These are phyloP conservation scores for Pomacea maculata DNA, from an alignment of 1,140 invertebrate genomes.

Conservation along the genomic window DNA sequence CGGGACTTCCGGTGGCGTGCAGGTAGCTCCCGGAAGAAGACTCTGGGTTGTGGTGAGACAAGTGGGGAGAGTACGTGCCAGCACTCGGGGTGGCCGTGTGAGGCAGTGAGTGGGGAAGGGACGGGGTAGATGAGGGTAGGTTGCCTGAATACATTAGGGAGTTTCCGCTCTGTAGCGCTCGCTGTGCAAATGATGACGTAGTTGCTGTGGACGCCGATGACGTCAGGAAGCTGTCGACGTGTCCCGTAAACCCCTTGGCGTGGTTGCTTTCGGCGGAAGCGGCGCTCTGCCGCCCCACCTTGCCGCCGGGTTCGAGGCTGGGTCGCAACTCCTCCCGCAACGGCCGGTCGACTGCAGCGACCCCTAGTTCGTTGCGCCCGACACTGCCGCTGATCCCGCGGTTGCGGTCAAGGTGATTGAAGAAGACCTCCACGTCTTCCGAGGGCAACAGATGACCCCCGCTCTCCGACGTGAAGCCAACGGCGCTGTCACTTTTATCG, in stretches of 20 bases:
- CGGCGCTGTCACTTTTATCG: slow-evolving; percentile 6
- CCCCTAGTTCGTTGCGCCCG: neutral
- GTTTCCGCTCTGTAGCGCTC: neutral
- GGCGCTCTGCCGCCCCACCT: neutral
- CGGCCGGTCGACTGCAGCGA: neutral
- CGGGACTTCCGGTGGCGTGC: slow-evolving; percentile 47
- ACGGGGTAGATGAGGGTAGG: neutral
- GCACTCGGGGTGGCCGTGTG: slow-evolving; percentile 10
- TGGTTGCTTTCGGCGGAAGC: neutral
- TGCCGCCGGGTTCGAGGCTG: neutral
- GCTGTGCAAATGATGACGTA: neutral
- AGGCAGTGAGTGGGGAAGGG: slow-evolving; percentile 3
- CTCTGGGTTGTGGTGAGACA: slow-evolving; percentile 16
- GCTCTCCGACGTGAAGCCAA: slow-evolving; percentile 24
- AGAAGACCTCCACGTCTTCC: slow-evolving; percentile 58
- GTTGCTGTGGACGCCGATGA: neutral
- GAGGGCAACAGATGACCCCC: slow-evolving; percentile 47
- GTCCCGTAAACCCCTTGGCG: neutral
- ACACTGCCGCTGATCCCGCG: neutral
- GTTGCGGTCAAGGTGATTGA: slow-evolving; percentile 51
- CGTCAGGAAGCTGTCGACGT: neutral
- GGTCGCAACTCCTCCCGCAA: neutral
- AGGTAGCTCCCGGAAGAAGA: slow-evolving; percentile 44
- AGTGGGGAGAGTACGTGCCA: slow-evolving; percentile 22
- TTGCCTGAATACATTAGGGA: neutral